Percentiles rank a stretch among this genome's conserved stretches.
phyloP scores from a whole-genome alignment of 2,888 invertebrate genomes.

The Gortyna flavago region DNA sequence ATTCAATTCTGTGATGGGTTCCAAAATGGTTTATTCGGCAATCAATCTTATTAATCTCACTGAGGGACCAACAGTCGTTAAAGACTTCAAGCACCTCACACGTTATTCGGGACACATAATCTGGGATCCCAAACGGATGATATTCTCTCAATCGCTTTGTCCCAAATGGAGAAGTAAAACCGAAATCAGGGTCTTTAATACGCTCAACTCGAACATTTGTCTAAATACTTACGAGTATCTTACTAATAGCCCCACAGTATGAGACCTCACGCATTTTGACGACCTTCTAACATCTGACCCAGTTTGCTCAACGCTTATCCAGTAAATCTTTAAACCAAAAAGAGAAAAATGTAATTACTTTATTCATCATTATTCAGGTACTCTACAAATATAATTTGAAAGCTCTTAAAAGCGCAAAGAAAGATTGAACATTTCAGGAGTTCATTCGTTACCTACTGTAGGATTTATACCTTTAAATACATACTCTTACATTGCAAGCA shows the following conservation, averaged over 20 bases:
- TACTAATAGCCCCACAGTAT: constrained; percentile 30
- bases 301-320: constrained; percentile 36
- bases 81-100: constrained; percentile 55
- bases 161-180: constrained; percentile 59
- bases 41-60: constrained; percentile 67
- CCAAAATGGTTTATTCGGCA: constrained; percentile 60
- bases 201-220: constrained; percentile 56
- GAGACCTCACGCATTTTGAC: constrained; percentile 32
- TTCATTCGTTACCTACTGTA: constrained; percentile 15
- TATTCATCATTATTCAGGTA: constrained; percentile 33
- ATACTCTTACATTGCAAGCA: constrained; percentile 22
- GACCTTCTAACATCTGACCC: constrained; percentile 36
- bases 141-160: constrained; percentile 62
- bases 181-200: constrained; percentile 58
- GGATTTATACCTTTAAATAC: constrained; percentile 27
- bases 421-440: constrained; percentile 39
- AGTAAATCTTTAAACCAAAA: constrained; percentile 42
- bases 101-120: constrained; percentile 63
- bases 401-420: constrained; percentile 48
- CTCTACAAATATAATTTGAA: constrained; percentile 37
- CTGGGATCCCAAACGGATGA: constrained; percentile 61
- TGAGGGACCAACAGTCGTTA: constrained; percentile 62
- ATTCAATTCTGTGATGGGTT: constrained; percentile 50
- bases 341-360: constrained; percentile 41
- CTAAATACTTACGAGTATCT: constrained; percentile 55